Evolutionary conservation across 2,113 vertebrate species (phyloP).

Genomic region (Chloropsis cyanopogon): DNA sequence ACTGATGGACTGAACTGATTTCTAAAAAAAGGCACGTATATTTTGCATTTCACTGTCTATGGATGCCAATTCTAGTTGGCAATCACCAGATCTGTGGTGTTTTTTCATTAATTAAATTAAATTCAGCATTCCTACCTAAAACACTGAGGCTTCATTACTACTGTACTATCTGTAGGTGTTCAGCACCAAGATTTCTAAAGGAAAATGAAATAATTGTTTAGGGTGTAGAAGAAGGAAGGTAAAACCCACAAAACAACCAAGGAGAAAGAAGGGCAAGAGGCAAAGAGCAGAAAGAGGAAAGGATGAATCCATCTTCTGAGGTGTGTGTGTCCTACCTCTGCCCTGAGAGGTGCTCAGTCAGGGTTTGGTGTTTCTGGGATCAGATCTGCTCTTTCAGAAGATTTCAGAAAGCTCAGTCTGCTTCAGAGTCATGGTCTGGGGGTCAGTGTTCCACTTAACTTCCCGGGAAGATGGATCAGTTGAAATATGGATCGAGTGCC

Average conservation of each 20-base stretch:
- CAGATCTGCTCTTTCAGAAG: background rate
- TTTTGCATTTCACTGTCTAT: background rate
- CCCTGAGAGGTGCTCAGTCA: background rate
- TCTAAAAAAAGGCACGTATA: background rate
- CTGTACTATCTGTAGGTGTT: background rate
- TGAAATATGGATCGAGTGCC: rapidly evolving
- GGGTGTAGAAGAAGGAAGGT: background rate
- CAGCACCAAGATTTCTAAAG: background rate
- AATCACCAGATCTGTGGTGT: background rate
- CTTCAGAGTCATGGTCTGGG: background rate
- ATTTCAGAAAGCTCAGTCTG: background rate
- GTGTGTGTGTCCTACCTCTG: background rate
- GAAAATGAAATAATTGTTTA: background rate
- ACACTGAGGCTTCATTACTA: background rate
- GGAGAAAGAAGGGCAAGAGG: background rate
- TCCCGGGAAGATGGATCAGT: background rate
- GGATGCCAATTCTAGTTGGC: background rate
- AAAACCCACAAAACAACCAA: background rate
- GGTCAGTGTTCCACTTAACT: background rate
- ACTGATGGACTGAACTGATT: background rate
- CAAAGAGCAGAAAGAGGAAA: background rate
- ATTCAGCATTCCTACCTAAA: background rate
- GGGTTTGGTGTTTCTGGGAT: background rate
- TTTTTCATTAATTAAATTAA: background rate
- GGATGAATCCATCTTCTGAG: too few relatives aligned